Conservation (phyloP, 1,140 invertebrate genomes). For the Drosophila bocqueti region DNA sequence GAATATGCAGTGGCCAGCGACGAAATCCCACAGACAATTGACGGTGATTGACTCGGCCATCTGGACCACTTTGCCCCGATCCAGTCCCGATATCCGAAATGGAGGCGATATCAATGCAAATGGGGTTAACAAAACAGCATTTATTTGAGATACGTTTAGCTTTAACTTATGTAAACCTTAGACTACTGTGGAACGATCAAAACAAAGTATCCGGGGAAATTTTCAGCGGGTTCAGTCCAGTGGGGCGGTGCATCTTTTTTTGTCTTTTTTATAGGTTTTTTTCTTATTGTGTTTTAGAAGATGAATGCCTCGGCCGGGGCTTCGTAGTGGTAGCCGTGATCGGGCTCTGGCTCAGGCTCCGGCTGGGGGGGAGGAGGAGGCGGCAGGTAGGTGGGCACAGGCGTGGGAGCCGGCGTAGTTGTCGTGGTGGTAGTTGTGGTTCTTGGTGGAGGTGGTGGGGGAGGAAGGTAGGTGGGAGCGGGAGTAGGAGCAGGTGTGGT, state of each 20-base stretch:
- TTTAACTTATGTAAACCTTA: conserved; percentile 54
- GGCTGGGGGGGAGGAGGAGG: conserved; percentile 26
- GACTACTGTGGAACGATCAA: conserved; percentile 42
- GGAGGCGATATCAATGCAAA: conserved; percentile 27
- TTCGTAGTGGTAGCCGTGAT: conserved; percentile 75
- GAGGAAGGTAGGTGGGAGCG: conserved; percentile 49
- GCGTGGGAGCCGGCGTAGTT: conserved; percentile 24
- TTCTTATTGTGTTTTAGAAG: conserved; percentile 39
- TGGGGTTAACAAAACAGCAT: conserved; percentile 64
- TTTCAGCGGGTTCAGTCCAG: conserved; percentile 28
- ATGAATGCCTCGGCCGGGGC: conserved; percentile 59
- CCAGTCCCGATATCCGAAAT: conserved; percentile 14
- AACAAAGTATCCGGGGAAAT: conserved; percentile 39
- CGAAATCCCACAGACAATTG: conserved; percentile 64
- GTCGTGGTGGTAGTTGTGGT: conserved; percentile 30
- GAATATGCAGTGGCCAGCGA: conserved; percentile 63
- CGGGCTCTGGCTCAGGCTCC: conserved; percentile 34
- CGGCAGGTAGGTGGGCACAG: conserved; percentile 35
- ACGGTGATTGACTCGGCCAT: conserved; percentile 65
- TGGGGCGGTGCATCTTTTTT: neutral
- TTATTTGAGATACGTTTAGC: conserved; percentile 61
- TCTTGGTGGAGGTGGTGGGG: conserved; percentile 34
- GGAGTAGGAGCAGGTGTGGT: conserved; percentile 38
- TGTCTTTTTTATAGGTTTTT: neutral
- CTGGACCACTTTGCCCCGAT: conserved; percentile 21